Percentiles rank a stretch among this genome's conserved stretches.
These are phyloP conservation scores for Aplodontia rufa DNA, from an alignment of 2,113 vertebrate genomes.

Conservation along the genomic window DNA sequence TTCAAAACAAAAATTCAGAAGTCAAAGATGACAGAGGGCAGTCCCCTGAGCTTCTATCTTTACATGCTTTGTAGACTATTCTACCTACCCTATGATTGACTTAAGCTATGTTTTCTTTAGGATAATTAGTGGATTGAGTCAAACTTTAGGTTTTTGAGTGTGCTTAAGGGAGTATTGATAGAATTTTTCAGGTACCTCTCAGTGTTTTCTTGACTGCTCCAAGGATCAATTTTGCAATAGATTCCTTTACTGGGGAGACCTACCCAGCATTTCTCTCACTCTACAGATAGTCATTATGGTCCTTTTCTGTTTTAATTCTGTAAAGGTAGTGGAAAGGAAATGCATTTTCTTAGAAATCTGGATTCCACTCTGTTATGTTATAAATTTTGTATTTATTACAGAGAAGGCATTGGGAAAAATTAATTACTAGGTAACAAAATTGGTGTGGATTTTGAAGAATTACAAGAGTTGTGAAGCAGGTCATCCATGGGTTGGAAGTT, in stretches of 20 bases:
- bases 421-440: background rate
- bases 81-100: background rate
- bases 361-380: background rate
- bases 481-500: background rate
- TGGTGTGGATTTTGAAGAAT: conserved; percentile 1
- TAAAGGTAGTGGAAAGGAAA: background rate
- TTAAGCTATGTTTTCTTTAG: background rate
- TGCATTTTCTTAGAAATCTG: background rate
- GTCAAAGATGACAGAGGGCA: background rate
- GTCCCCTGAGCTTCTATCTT: background rate
- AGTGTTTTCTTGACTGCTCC: background rate
- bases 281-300: background rate
- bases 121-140: background rate
- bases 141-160: background rate
- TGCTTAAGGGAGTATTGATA: background rate
- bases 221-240: background rate
- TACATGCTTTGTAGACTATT: background rate
- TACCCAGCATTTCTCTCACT: background rate
- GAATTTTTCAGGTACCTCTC: background rate
- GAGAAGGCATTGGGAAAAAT: background rate
- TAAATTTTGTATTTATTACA: background rate
- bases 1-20: background rate
- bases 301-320: background rate
- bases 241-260: background rate
- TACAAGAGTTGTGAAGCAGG: background rate